Conservation (phyloP, 2,797 vertebrate species). For the Oreonectes daqikongensis region DNA sequence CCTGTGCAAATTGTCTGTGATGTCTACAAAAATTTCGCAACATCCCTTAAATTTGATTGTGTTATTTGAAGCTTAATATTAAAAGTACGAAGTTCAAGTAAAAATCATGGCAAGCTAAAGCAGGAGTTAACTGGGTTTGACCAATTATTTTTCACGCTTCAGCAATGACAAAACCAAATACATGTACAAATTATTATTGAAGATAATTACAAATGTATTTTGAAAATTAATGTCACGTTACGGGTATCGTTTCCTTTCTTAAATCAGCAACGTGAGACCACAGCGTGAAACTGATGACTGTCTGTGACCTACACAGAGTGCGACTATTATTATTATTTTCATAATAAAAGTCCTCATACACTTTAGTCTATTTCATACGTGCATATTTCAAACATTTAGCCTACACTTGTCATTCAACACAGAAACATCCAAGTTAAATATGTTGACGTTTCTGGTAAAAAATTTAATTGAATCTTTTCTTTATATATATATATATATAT, state of each 20-base stretch:
- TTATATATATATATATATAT: too few relatives aligned
- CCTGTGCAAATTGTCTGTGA: conserved; percentile 58
- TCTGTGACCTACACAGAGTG: neutral
- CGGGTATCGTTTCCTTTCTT: neutral
- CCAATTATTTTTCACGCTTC: neutral
- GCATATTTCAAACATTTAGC: too few relatives aligned
- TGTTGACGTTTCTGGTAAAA: too few relatives aligned
- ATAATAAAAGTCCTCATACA: conserved; percentile 65
- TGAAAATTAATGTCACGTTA: neutral
- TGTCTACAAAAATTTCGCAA: conserved; percentile 65
- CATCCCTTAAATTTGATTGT: conserved; percentile 58
- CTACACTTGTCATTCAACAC: too few relatives aligned
- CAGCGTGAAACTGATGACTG: conserved; percentile 1
- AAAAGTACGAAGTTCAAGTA: neutral
- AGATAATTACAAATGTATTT: neutral
- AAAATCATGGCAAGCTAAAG: neutral
- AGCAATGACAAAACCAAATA: neutral
- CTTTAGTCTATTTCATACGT: conserved; percentile 43
- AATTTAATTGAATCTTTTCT: too few relatives aligned
- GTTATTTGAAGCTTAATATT: neutral
- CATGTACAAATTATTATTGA: neutral
- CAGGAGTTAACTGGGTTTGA: neutral
- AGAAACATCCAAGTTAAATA: too few relatives aligned
- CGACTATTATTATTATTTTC: neutral
- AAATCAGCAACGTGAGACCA: neutral